Conservation (phyloP, 2,113 vertebrate species). For the Oncorhynchus mykiss region DNA sequence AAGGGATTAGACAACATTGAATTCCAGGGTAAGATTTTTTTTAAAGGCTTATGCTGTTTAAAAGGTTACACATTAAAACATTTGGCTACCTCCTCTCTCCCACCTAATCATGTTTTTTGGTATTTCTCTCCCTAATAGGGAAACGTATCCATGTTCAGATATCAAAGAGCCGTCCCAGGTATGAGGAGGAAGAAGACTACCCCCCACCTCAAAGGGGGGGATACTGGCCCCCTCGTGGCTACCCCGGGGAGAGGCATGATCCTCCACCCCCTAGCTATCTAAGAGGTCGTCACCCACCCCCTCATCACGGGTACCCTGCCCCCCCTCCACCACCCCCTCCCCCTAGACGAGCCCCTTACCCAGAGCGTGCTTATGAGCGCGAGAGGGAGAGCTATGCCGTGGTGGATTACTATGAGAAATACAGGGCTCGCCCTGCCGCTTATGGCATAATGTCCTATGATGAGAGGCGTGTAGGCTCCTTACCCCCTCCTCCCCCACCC, state of each 20-base stretch:
- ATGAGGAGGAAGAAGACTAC: conserved; percentile 87
- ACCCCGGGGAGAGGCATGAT: conserved; percentile 80
- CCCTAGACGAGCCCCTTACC: conserved; percentile 76
- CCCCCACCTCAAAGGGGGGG: conserved; percentile 85
- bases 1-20: conserved; percentile 74
- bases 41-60: neutral
- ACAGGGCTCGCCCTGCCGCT: conserved; percentile 87
- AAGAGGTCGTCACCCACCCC: conserved; percentile 61
- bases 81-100: too few species aligned
- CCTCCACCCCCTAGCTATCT: conserved; percentile 61
- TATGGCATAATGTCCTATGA: conserved; percentile 78
- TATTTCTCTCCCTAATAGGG: conserved; percentile 64
- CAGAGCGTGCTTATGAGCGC: conserved; percentile 83
- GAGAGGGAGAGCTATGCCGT: conserved; percentile 83
- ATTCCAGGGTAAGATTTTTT: conserved; percentile 70
- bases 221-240: conserved; percentile 87
- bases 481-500: conserved; percentile 71
- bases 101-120: neutral
- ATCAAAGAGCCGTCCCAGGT: conserved; percentile 88
- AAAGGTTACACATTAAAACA: conserved; percentile 9
- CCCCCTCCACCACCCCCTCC: conserved; percentile 77
- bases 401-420: conserved; percentile 97
- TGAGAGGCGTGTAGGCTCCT: conserved; percentile 61
- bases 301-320: conserved; percentile 77
- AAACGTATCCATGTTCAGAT: conserved; percentile 97